phyloP scores from a whole-genome alignment of 2,888 invertebrate genomes.

The Tenthredo mesomela region DNA sequence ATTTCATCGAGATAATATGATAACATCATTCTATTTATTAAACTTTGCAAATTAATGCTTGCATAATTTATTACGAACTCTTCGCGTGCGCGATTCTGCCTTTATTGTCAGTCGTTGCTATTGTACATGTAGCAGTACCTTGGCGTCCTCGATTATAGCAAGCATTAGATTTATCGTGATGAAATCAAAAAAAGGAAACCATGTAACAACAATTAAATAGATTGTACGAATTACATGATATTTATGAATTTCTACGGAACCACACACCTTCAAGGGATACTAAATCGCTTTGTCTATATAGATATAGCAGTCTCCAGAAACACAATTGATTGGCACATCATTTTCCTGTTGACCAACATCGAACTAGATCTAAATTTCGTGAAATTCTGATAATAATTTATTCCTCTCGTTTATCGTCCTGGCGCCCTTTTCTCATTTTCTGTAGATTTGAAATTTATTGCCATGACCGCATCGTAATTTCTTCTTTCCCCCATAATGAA shows the following conservation, averaged over 20 bases:
- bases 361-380: not conserved
- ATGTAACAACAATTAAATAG: not conserved
- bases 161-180: not conserved
- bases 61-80: constrained; percentile 27
- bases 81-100: not conserved
- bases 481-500: constrained; percentile 6
- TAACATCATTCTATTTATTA: constrained; percentile 21
- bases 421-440: constrained; percentile 21
- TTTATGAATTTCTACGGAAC: not conserved
- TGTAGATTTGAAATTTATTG: constrained; percentile 28
- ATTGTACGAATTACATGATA: not conserved
- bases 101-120: not conserved
- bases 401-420: not conserved
- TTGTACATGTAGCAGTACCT: not conserved
- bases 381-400: constrained; percentile 13
- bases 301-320: not conserved
- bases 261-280: not conserved
- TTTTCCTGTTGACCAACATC: not conserved
- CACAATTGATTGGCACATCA: not conserved
- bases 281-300: not conserved
- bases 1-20: not conserved
- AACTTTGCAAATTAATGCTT: constrained; percentile 14
- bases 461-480: constrained; percentile 12
- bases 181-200: not conserved
- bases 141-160: not conserved